These are phyloP conservation scores for Microchrysa polita DNA, from an alignment of 2,888 invertebrate genomes.

Conservation along the genomic window DNA sequence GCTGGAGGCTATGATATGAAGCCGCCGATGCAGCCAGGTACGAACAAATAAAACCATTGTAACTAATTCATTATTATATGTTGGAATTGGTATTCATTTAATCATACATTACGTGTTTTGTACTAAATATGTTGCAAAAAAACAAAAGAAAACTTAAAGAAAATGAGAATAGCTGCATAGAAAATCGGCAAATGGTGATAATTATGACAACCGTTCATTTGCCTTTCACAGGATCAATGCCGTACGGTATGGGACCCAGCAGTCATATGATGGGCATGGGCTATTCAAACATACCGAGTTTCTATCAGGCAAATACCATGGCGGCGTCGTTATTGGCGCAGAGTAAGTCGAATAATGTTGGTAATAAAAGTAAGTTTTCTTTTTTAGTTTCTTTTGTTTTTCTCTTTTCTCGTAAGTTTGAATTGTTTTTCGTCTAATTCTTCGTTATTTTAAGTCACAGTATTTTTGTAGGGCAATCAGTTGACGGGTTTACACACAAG, in stretches of 20 bases:
- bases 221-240: constrained; percentile 42
- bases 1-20: constrained; percentile 69
- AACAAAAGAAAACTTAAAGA: neutral
- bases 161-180: neutral
- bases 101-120: neutral
- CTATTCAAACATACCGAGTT: constrained; percentile 65
- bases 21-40: constrained; percentile 47
- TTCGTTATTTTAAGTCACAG: too few species aligned
- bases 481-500: too few species aligned
- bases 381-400: constrained; percentile 39
- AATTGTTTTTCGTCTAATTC: neutral
- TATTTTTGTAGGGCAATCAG: too few species aligned
- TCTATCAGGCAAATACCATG: constrained; percentile 62
- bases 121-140: neutral
- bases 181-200: neutral
- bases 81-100: neutral
- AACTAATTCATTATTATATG: too few species aligned
- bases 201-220: neutral
- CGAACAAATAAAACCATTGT: neutral
- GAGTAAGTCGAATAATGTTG: constrained; percentile 72
- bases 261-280: constrained; percentile 64
- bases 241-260: constrained; percentile 52
- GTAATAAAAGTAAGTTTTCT: constrained; percentile 49
- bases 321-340: constrained; percentile 85
- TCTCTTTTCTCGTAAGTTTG: neutral